phyloP scores from a whole-genome alignment of 2,797 vertebrate species.

The Megalops cyprinoides region DNA sequence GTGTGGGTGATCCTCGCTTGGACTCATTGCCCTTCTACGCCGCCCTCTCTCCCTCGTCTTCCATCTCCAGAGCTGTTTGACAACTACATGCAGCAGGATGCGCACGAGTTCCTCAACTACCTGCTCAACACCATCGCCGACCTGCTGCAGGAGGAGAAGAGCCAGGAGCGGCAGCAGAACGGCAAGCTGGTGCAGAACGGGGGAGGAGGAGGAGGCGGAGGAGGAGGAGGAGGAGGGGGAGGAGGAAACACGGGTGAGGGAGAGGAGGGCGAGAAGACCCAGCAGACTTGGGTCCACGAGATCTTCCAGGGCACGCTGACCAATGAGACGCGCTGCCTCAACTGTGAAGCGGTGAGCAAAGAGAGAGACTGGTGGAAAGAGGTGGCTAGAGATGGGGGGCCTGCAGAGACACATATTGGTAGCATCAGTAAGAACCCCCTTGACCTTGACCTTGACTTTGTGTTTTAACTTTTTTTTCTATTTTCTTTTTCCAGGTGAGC shows the following conservation, averaged over 20 bases:
- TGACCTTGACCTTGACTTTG: too few species aligned
- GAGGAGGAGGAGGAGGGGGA: conserved; percentile 78
- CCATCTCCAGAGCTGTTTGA: conserved; percentile 83
- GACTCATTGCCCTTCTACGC: background rate
- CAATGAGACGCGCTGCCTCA: conserved; percentile 92
- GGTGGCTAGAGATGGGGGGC: background rate
- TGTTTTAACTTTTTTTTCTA: too few species aligned
- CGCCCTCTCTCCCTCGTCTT: background rate
- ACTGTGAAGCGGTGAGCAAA: conserved; percentile 87
- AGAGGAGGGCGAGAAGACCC: conserved; percentile 79
- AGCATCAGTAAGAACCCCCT: too few species aligned
- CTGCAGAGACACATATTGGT: too few species aligned
- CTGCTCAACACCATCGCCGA: conserved; percentile 93
- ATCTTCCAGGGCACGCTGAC: conserved; percentile 95
- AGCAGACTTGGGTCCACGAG: conserved; percentile 91
- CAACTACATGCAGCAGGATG: conserved; percentile 94
- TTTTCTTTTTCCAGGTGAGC: conserved; percentile 77
- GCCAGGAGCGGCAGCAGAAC: conserved; percentile 89
- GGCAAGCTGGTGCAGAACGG: conserved; percentile 86
- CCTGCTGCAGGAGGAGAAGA: conserved; percentile 89
- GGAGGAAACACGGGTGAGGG: conserved; percentile 61
- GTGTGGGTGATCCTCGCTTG: background rate
- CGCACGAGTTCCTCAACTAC: conserved; percentile 92
- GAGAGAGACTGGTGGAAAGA: conserved; percentile 37
- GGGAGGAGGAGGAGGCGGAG: conserved; percentile 68